phyloP scores from a whole-genome alignment of 2,113 vertebrate species.

The Artemisiospiza belli region DNA sequence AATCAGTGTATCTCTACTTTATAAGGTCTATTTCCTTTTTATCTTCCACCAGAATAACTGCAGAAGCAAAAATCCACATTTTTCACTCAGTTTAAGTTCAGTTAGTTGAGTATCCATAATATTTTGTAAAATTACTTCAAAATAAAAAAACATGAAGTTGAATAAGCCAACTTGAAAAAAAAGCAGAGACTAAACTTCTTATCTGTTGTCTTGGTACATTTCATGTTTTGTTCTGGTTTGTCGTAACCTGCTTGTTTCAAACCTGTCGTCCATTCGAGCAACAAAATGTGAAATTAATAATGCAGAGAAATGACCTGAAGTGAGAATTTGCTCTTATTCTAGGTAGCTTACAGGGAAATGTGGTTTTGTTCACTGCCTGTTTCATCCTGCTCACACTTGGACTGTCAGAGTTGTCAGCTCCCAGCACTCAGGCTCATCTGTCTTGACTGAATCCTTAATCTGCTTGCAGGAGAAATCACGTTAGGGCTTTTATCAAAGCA shows the following conservation, averaged over 20 bases:
- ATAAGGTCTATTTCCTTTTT: background rate
- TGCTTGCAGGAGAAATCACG: background rate
- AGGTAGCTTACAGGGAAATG: background rate
- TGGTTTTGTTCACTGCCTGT: background rate
- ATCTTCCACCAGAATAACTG: background rate
- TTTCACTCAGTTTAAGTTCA: background rate
- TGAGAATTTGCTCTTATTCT: background rate
- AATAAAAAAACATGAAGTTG: background rate
- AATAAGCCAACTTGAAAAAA: background rate
- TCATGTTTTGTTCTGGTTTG: background rate
- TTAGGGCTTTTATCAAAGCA: slow-evolving; percentile 6
- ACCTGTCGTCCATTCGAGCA: background rate
- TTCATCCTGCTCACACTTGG: background rate
- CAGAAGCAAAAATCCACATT: background rate
- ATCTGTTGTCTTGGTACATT: background rate
- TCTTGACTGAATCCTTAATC: slow-evolving; percentile 10
- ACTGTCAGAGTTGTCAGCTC: background rate
- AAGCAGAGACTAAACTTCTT: background rate
- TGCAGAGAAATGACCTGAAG: background rate
- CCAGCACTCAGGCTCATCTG: background rate
- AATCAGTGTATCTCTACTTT: background rate
- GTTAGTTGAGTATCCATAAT: background rate
- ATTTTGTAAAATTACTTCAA: background rate
- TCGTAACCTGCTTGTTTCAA: background rate
- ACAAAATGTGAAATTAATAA: slow-evolving; percentile 4